Percentiles rank a stretch among this genome's conserved stretches.
phyloP scores from a whole-genome alignment of 2,113 vertebrate genomes.

The Neofelis nebulosa region DNA sequence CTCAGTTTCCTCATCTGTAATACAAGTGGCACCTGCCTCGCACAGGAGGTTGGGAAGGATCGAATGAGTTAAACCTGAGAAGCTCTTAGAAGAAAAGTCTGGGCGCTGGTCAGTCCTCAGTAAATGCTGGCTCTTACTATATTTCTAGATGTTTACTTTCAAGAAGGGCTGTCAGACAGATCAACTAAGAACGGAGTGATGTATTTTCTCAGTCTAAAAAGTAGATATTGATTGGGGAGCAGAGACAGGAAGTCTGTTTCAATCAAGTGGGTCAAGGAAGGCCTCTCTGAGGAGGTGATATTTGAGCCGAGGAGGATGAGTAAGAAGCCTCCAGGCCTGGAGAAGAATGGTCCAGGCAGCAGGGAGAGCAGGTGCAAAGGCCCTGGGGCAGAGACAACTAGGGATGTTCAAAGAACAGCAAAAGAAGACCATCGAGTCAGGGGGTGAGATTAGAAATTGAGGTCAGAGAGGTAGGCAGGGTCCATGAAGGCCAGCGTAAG shows the following conservation, averaged over 20 bases:
- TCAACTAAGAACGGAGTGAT: not conserved
- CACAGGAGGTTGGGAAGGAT: not conserved
- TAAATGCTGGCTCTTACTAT: not conserved
- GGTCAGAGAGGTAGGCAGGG: not conserved
- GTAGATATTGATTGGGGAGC: not conserved
- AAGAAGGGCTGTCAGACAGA: not conserved
- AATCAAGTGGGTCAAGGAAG: conserved; percentile 16
- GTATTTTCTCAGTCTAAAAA: not conserved
- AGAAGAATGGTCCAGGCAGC: not conserved
- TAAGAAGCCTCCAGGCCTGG: not conserved
- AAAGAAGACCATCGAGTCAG: not conserved
- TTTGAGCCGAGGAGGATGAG: not conserved
- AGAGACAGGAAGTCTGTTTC: conserved; percentile 32
- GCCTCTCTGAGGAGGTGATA: not conserved
- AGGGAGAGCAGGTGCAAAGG: not conserved
- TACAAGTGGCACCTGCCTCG: rapidly evolving
- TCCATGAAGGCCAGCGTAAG: not conserved
- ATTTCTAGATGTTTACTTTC: not conserved
- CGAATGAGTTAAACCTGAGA: not conserved
- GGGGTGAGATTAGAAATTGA: not conserved
- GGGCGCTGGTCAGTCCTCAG: not conserved
- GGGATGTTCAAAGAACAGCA: not conserved
- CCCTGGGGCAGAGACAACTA: not conserved
- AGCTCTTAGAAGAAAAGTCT: not conserved
- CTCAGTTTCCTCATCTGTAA: not conserved